Evolutionary conservation across 2,797 vertebrate genomes (phyloP), one percentile per base, ranked within the genome.

Genomic region (Margarornis squamiger): DNA sequence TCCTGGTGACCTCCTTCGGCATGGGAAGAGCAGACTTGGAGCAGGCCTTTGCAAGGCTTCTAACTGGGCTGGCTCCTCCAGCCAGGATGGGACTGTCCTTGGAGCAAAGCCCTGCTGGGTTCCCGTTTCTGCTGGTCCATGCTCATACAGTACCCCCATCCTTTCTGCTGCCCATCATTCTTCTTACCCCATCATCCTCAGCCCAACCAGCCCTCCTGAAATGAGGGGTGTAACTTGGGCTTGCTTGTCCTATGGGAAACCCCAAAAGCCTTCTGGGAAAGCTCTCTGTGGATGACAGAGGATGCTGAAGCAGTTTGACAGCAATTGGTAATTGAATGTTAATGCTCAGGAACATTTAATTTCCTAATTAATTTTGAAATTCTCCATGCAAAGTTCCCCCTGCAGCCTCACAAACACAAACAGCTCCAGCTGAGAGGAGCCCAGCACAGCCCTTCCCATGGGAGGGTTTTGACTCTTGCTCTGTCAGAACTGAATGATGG

Each of bases 1-100:
- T 97, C 92, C 73, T 17, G 75, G 65, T 96, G 96, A 97, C 95
- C 95, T 71, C 86, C 74, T 19, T n/a, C 14, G 7, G 45, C 83
- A 43, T 54, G 92, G 90, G 90, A 93, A 94, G 86, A 59, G 70
- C 77, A 41, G 59, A 7, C 21, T n/a, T 7, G 39, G 70, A 82
- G 85, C 72, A 51, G 45, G 15, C 3, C 70, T 92, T 36, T 38
- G 52, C 32, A 14, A 68, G 55, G 61, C 72, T 81, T 23, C 79
- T 78, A 21, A 4, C 52, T 4, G n/a, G 23, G 73, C 78, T 72
- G 55, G 29, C 77, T 78, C 23, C 55, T 79, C 72, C 65, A 73
- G 59, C 45, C 77, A 41, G 58, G 38, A 30, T 39, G 39, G 51
- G 39, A 85, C 68, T 58, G 52, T 55, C 57, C 49, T 75, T 19